Base-by-base conservation (phyloP, 2,797 vertebrate genomes). In the Etheostoma perlongum region DNA sequence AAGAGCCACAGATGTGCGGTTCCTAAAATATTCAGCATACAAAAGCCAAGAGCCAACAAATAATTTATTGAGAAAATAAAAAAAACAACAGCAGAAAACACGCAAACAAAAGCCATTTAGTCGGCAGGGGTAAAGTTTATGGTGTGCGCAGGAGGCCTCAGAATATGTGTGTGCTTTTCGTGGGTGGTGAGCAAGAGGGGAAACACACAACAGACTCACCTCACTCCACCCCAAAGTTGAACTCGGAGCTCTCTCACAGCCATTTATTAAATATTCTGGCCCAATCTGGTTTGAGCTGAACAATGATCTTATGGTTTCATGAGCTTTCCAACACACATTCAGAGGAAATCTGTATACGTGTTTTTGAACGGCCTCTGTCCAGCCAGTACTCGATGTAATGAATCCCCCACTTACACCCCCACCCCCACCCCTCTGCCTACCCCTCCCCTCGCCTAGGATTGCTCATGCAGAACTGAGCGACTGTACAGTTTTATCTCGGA, bases 1-100 rank as follows among this genome's bases (percentile, higher is more conserved):
- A 64, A 89, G 78, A 89, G 78, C 86, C 86, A 78, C 84, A 92
- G 86, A 92, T 91, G 86, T 91, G 89, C 69, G 49, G 40, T 79
- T 89, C 58, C 88, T 95, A 84, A 95, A 95, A 95, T 95, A 95
- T 95, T 96, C 79, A 94, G 74, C 83, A 71, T 83, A 89, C 89
- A 92, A 93, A 92, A 88, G 81, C 83, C 83, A 86, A 91, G 81
- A 93, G 82, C 78, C 78, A 89, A 92, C 90, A 93, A 95, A 94
- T 95, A 81, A 95, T 94, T 95, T 79, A 95, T 94, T 76, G 76
- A 78, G 76, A 89, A 94, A 93, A 93, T 88, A 91, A 83, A 89
- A 44, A 44, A 82, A 88, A 88, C 73, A 85, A 86, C 78, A 60
- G 79, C 72, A 83, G 68, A 74, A 84, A 90, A 85, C 69, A 82